Evolutionary conservation across 92 coral and sea anemone genomes (phyloP).

Genomic region (Galaxea fascicularis): DNA sequence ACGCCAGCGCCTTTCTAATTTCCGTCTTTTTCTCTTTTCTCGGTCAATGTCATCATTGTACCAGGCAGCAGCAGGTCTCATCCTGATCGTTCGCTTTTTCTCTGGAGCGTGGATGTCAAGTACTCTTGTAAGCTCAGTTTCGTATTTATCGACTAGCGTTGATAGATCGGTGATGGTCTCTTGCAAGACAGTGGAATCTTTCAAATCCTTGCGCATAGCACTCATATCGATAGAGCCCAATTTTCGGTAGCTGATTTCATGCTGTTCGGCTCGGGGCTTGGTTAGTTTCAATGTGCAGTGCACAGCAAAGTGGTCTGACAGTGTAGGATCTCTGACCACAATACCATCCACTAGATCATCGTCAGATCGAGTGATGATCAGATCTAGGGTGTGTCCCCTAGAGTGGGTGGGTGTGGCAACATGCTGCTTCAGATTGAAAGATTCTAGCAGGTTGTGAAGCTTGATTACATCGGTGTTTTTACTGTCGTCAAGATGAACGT

Average conservation of each 20-base stretch:
- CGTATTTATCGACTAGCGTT: too few species aligned
- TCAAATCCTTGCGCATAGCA: slow-evolving; percentile 16
- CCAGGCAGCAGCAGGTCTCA: too few species aligned
- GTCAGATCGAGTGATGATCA: too few species aligned
- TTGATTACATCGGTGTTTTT: not conserved
- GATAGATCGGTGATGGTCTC: too few species aligned
- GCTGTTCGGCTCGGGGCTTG: too few species aligned
- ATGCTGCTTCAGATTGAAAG: slow-evolving; percentile 31
- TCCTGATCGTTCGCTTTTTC: slow-evolving; percentile 48
- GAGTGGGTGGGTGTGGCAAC: slow-evolving; percentile 18
- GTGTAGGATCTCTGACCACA: slow-evolving; percentile 17
- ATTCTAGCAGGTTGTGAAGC: slow-evolving; percentile 7
- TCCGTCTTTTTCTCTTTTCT: slow-evolving; percentile 41
- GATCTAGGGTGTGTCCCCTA: slow-evolving; percentile 45
- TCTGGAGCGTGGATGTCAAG: slow-evolving; percentile 53
- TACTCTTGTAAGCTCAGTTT: slow-evolving; percentile 1
- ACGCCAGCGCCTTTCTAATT: slow-evolving; percentile 36
- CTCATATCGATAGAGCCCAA: slow-evolving; percentile 6
- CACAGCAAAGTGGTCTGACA: slow-evolving; percentile 44
- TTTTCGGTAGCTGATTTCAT: slow-evolving; percentile 30
- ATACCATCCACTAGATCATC: slow-evolving; percentile 25
- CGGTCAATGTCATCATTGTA: slow-evolving; percentile 40
- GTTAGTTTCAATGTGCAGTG: slow-evolving; percentile 24
- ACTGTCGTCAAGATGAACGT: slow-evolving; percentile 34
- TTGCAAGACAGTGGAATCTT: too few species aligned